Conservation (phyloP, 1,140 invertebrate species). For the Atta cephalotes region DNA sequence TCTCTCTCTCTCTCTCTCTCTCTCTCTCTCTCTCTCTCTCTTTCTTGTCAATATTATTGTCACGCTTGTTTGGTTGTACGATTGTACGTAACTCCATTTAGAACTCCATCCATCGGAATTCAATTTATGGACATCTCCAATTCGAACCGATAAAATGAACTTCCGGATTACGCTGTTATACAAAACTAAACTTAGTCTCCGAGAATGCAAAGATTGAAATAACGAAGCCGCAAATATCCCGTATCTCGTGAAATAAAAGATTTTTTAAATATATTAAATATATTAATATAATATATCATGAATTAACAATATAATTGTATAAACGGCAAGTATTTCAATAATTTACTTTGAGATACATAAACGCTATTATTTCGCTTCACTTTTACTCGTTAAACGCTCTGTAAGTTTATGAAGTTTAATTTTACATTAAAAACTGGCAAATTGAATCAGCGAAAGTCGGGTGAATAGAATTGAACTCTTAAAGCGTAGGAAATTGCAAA, state of each 20-base stretch:
- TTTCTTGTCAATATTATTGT: constrained; percentile 35
- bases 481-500: constrained; percentile 58
- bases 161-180: background rate
- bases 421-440: constrained; percentile 20
- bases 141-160: constrained; percentile 19
- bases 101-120: constrained; percentile 23
- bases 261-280: background rate
- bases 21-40: too few species aligned
- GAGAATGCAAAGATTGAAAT: background rate
- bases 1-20: too few species aligned
- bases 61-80: constrained; percentile 8
- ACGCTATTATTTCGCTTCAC: constrained; percentile 10
- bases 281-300: background rate
- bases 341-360: background rate
- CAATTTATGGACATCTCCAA: constrained; percentile 28
- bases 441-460: constrained; percentile 20
- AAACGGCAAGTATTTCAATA: constrained; percentile 14
- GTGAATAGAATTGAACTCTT: constrained; percentile 42
- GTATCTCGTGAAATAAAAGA: background rate
- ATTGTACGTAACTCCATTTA: constrained; percentile 42
- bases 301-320: background rate
- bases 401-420: constrained; percentile 38
- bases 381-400: constrained; percentile 10
- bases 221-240: background rate
- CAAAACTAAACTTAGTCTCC: background rate